Evolutionary conservation across 2,797 vertebrate genomes (phyloP).

Genomic region (Myioborus melanocephalus): DNA sequence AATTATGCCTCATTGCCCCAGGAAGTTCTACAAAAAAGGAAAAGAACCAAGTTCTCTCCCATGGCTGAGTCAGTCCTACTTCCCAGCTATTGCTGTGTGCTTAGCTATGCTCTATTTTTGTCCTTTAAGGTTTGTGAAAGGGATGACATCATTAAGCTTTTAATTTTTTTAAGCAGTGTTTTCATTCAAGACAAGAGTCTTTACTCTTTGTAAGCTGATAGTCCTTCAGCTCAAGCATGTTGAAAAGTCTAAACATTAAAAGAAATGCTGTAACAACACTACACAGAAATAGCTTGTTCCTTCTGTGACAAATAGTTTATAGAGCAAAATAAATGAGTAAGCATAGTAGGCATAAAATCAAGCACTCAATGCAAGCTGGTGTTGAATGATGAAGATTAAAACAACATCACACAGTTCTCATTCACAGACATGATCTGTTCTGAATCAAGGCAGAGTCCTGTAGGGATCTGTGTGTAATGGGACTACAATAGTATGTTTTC

Average conservation of each 20-base stretch:
- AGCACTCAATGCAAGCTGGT: background rate
- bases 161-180: background rate
- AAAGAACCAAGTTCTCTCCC: background rate
- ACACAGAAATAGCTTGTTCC: background rate
- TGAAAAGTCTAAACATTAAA: background rate
- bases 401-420: background rate
- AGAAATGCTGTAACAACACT: background rate
- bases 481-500: background rate
- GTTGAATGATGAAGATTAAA: background rate
- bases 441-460: background rate
- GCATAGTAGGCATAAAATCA: constrained; percentile 3
- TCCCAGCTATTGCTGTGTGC: constrained; percentile 3
- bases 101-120: constrained; percentile 45
- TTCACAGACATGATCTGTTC: background rate
- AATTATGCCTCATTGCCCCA: background rate
- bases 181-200: constrained; percentile 34
- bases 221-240: background rate
- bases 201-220: background rate
- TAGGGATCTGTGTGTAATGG: background rate
- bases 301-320: background rate
- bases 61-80: constrained; percentile 19
- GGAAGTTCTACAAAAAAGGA: constrained; percentile 45
- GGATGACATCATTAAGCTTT: constrained; percentile 45
- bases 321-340: constrained; percentile 15
- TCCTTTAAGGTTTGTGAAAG: background rate